Conservation (phyloP, 2,113 vertebrate genomes). For the Pollachius pollachius region DNA sequence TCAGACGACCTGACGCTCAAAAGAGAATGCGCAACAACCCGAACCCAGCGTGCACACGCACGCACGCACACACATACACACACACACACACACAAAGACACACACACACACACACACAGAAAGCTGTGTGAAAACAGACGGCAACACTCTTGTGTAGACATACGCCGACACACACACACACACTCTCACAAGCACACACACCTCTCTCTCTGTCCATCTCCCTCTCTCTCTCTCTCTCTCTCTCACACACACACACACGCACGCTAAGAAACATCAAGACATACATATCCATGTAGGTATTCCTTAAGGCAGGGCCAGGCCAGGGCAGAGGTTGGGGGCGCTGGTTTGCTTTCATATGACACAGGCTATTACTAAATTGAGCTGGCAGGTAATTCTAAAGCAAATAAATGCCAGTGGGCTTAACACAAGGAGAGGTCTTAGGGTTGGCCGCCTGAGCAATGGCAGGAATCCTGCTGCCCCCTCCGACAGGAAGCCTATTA, state of each 20-base stretch:
- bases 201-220: not conserved
- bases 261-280: constrained; percentile 11
- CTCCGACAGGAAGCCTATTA: constrained; percentile 74
- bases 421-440: constrained; percentile 67
- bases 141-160: not conserved
- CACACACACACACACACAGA: not conserved
- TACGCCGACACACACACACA: constrained; percentile 6
- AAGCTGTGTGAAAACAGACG: not conserved
- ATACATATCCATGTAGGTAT: constrained; percentile 24
- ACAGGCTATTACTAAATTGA: constrained; percentile 80
- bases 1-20: constrained; percentile 60
- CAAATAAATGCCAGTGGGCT: constrained; percentile 83
- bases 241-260: not conserved
- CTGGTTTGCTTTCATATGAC: constrained; percentile 94
- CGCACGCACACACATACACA: too few relatives aligned
- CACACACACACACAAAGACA: not conserved
- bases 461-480: constrained; percentile 60
- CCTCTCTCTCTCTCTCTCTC: not conserved
- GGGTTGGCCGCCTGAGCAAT: constrained; percentile 52
- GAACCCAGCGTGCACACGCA: too few relatives aligned
- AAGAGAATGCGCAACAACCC: too few relatives aligned
- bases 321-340: constrained; percentile 52
- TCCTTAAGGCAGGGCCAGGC: constrained; percentile 56
- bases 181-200: not conserved
- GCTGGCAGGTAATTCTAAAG: constrained; percentile 80